Conservation (phyloP, 2,888 invertebrate genomes). For the Elaeidobius kamerunicus region DNA sequence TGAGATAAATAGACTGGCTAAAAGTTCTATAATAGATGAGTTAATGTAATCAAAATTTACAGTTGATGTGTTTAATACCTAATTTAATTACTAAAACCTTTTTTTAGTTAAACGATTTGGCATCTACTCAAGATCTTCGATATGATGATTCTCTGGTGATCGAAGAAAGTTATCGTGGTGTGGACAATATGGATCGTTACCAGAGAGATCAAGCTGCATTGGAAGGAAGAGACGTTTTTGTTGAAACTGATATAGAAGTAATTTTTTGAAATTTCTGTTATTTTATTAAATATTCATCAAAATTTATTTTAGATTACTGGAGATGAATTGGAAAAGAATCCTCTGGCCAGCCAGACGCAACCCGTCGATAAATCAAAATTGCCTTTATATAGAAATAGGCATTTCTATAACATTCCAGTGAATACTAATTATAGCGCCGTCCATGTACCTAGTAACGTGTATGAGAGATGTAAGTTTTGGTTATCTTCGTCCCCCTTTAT, state of each 20-base stretch:
- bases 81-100: neutral
- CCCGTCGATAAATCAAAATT: conserved; percentile 56
- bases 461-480: conserved; percentile 77
- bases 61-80: neutral
- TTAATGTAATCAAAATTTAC: no score
- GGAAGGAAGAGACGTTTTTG: conserved; percentile 33
- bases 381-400: conserved; percentile 64
- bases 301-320: conserved; percentile 40
- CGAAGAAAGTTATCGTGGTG: conserved; percentile 37
- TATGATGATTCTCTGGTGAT: conserved; percentile 38
- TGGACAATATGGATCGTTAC: conserved; percentile 40
- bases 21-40: no score
- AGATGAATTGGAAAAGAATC: conserved; percentile 43
- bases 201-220: conserved; percentile 40
- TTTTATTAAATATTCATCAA: neutral
- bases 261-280: conserved; percentile 27
- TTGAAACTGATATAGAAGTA: conserved; percentile 38
- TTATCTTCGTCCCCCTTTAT: no score
- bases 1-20: no score
- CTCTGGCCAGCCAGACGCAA: conserved; percentile 49
- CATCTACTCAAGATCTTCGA: conserved; percentile 35
- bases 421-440: conserved; percentile 83
- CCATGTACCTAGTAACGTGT: conserved; percentile 95
- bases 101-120: conserved; percentile 19
- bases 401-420: conserved; percentile 75